Evolutionary conservation across 2,797 vertebrate genomes (phyloP).

Genomic region (Propithecus deckenii): DNA sequence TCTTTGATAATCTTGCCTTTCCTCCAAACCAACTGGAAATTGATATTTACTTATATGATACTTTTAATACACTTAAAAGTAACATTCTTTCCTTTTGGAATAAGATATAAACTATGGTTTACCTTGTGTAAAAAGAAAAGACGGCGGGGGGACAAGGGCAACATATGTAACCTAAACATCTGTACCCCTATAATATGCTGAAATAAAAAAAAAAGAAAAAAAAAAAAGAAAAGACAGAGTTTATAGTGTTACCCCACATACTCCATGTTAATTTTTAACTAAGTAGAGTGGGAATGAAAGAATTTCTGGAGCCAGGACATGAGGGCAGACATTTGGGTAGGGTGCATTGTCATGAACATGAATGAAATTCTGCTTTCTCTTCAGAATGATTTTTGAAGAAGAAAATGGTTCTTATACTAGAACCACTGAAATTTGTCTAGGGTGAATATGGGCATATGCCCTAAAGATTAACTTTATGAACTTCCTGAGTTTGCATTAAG

Average conservation of each 20-base stretch:
- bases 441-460: not conserved
- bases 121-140: not conserved
- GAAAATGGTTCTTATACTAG: not conserved
- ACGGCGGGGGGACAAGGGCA: not conserved
- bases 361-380: not conserved
- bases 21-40: not conserved
- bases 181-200: too few species aligned
- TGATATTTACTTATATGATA: not conserved
- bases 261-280: not conserved
- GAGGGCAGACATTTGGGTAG: not conserved
- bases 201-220: too few species aligned
- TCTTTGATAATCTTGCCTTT: not conserved
- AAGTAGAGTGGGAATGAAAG: not conserved
- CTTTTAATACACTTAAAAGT: not conserved
- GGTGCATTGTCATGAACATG: fast-evolving
- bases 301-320: not conserved
- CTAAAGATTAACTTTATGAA: not conserved
- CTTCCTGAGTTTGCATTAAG: not conserved
- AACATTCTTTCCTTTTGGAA: not conserved
- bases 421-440: not conserved
- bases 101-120: not conserved
- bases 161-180: too few species aligned
- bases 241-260: not conserved
- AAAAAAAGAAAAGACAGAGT: not conserved
- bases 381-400: not conserved